phyloP scores from a whole-genome alignment of 2,888 invertebrate genomes.

The Scaptomyza reducta region DNA sequence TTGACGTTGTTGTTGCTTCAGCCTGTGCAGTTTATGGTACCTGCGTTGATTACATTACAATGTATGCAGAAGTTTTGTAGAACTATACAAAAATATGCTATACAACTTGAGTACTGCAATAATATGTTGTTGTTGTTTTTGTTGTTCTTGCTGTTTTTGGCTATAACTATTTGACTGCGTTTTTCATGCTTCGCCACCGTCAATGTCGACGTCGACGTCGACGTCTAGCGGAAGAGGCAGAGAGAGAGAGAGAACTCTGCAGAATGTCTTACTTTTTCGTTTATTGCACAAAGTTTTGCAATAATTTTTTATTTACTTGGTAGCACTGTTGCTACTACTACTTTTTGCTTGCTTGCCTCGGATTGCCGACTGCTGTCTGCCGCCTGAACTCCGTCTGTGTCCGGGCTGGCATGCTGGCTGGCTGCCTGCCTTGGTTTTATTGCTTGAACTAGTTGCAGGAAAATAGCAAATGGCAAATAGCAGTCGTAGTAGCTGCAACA shows the following conservation, averaged over 20 bases:
- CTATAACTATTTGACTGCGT: constrained; percentile 70
- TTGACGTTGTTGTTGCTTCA: constrained; percentile 39
- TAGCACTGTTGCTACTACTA: constrained; percentile 30
- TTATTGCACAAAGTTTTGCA: constrained; percentile 76
- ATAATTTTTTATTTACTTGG: constrained; percentile 76
- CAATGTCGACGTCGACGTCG: constrained; percentile 11
- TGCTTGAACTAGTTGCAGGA: constrained; percentile 58
- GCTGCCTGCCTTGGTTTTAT: constrained; percentile 52
- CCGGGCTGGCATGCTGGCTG: constrained; percentile 19
- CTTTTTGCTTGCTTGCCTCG: constrained; percentile 11
- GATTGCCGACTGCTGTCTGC: constrained; percentile 32
- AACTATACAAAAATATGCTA: constrained; percentile 21
- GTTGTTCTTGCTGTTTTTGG: constrained; percentile 10
- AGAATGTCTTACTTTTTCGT: constrained; percentile 75
- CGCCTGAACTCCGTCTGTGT: constrained; percentile 13
- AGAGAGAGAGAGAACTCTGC: constrained; percentile 19
- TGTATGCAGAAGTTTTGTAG: constrained; percentile 19
- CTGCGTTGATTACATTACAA: constrained; percentile 72
- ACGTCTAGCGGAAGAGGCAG: not conserved
- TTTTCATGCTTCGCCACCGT: constrained; percentile 69
- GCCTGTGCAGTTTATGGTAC: constrained; percentile 27
- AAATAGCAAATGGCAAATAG: constrained; percentile 59
- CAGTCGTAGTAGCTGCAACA: constrained; percentile 60
- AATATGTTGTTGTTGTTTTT: constrained; percentile 27
- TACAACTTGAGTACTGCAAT: constrained; percentile 24